Evolutionary conservation across 2,113 vertebrate species (phyloP).

Genomic region (Lipotes vexillifer): DNA sequence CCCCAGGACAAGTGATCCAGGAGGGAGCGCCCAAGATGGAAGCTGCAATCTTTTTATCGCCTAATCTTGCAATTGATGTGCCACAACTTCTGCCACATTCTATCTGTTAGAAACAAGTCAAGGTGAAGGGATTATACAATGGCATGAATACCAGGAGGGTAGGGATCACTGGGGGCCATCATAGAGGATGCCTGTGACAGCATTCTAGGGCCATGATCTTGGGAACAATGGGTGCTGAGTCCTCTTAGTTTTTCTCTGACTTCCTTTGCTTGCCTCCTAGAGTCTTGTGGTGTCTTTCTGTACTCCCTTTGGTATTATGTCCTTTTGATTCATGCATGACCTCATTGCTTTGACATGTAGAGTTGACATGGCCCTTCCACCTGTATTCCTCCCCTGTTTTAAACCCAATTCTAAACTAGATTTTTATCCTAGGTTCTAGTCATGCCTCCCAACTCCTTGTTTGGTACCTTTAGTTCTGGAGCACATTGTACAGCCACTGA

Average conservation of each 20-base stretch:
- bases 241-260: background rate
- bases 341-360: slow-evolving; percentile 15
- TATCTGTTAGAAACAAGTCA: slow-evolving; percentile 23
- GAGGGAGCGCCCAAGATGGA: background rate
- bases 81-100: slow-evolving; percentile 12
- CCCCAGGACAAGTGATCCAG: background rate
- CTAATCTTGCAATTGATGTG: background rate
- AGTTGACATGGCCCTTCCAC: background rate
- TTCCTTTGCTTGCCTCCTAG: background rate
- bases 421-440: slow-evolving; percentile 7
- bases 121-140: background rate
- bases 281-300: background rate
- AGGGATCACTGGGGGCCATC: background rate
- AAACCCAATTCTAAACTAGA: background rate
- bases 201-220: background rate
- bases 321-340: background rate
- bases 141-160: background rate
- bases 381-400: background rate
- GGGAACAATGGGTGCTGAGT: background rate
- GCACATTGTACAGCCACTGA: background rate
- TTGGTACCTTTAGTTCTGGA: slow-evolving; percentile 1
- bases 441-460: background rate
- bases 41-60: background rate
- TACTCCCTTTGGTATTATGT: background rate
- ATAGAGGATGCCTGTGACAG: background rate